These are phyloP conservation scores for Ochropacha duplaris DNA, from an alignment of 2,888 invertebrate genomes.

Conservation along the genomic window DNA sequence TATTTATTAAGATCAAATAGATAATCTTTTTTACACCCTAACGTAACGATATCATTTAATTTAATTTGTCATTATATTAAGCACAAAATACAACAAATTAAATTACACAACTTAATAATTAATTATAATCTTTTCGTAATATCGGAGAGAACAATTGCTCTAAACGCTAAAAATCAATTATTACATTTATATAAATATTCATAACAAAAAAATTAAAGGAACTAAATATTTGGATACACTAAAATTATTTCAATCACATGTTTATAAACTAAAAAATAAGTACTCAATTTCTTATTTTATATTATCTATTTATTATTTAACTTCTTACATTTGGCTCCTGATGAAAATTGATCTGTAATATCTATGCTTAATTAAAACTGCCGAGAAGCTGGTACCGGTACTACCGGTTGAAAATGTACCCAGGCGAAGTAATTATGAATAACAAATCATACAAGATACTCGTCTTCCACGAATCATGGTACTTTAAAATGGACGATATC, in stretches of 20 bases:
- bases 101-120: constrained; percentile 75
- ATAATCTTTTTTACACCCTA: constrained; percentile 83
- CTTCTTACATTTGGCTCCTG: constrained; percentile 79
- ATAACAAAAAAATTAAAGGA: constrained; percentile 77
- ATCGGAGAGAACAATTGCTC: constrained; percentile 75
- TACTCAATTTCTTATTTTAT: constrained; percentile 65
- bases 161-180: constrained; percentile 53
- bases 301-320: constrained; percentile 65
- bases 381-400: constrained; percentile 35
- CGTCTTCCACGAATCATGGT: constrained; percentile 24
- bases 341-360: constrained; percentile 46
- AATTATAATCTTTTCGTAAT: constrained; percentile 63
- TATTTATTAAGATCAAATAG: constrained; percentile 81
- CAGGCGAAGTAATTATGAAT: neutral
- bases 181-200: constrained; percentile 75
- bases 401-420: neutral
- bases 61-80: constrained; percentile 81
- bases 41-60: constrained; percentile 82
- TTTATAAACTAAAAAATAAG: constrained; percentile 69
- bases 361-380: constrained; percentile 48
- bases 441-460: neutral
- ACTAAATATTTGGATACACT: constrained; percentile 78
- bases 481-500: constrained; percentile 35
- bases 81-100: constrained; percentile 79
- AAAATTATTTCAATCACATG: constrained; percentile 71